Evolutionary conservation across 2,113 vertebrate genomes (phyloP).

Genomic region (Glaucomys volans): DNA sequence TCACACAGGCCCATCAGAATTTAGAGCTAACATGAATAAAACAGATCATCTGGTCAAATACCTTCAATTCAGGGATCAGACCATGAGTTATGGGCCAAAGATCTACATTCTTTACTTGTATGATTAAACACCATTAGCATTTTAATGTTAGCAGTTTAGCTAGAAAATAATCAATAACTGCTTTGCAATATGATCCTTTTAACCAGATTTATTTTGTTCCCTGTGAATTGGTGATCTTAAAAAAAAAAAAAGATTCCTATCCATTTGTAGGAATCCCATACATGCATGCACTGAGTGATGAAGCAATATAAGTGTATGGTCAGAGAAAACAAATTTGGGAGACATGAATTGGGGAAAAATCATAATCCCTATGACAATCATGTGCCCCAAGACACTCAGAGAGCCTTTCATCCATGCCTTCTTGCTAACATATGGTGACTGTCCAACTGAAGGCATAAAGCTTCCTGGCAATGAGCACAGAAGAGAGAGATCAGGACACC

Average conservation of each 20-base stretch:
- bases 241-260: not conserved
- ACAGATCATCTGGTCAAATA: not conserved
- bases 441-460: not conserved
- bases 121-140: constrained; percentile 8
- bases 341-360: not conserved
- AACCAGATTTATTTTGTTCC: not conserved
- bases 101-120: not conserved
- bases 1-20: not conserved
- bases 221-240: not conserved
- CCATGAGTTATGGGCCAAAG: not conserved
- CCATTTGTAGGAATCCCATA: not conserved
- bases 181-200: not conserved
- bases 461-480: not conserved
- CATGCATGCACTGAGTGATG: not conserved
- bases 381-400: not conserved
- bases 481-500: not conserved
- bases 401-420: not conserved
- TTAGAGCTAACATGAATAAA: not conserved
- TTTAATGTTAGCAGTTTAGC: not conserved
- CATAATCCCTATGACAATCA: not conserved
- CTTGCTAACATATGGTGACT: not conserved
- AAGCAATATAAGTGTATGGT: not conserved
- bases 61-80: not conserved
- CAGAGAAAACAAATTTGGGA: not conserved
- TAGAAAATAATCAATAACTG: not conserved